Conservation (phyloP, 30 jellyfish, hydroid and myxozoan species). For the Clytia hemisphaerica region DNA sequence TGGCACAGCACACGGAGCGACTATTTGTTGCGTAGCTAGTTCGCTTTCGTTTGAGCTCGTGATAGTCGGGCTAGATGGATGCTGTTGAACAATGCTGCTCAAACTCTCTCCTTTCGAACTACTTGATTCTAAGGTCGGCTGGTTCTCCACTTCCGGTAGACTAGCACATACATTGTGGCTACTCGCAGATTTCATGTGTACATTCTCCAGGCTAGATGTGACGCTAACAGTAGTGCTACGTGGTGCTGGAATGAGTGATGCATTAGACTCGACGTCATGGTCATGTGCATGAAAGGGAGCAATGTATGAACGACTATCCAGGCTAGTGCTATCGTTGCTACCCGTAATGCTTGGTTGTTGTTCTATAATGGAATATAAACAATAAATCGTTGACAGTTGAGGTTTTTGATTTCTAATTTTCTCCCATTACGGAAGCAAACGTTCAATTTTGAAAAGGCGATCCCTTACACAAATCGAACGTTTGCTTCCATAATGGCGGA, state of each 20-base stretch:
- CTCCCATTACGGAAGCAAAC: no score
- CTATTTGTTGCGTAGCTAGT: no score
- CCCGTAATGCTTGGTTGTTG: slow-evolving; percentile 94
- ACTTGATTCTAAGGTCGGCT: no score
- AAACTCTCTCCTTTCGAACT: no score
- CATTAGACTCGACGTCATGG: slow-evolving; percentile 92
- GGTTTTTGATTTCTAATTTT: no score
- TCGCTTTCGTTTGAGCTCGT: no score
- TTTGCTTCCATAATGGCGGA: no score
- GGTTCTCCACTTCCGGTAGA: slow-evolving; percentile 83
- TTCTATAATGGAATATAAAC: slow-evolving; percentile 34
- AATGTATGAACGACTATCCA: slow-evolving; percentile 82
- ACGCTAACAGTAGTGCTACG: slow-evolving; percentile 96
- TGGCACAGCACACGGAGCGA: no score
- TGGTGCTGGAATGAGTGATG: slow-evolving; percentile 91
- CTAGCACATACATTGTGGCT: slow-evolving; percentile 57
- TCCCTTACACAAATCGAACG: no score
- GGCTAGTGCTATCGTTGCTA: slow-evolving; percentile 91
- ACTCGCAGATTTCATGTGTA: slow-evolving; percentile 46
- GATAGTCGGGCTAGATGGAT: no score
- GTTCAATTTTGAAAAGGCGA: no score
- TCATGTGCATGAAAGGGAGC: slow-evolving; percentile 77
- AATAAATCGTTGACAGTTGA: not conserved
- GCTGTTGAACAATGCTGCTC: no score
- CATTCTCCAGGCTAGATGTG: slow-evolving; percentile 86